These are phyloP conservation scores for Gallirallus australis DNA, from an alignment of 2,797 vertebrate genomes.

Conservation along the genomic window DNA sequence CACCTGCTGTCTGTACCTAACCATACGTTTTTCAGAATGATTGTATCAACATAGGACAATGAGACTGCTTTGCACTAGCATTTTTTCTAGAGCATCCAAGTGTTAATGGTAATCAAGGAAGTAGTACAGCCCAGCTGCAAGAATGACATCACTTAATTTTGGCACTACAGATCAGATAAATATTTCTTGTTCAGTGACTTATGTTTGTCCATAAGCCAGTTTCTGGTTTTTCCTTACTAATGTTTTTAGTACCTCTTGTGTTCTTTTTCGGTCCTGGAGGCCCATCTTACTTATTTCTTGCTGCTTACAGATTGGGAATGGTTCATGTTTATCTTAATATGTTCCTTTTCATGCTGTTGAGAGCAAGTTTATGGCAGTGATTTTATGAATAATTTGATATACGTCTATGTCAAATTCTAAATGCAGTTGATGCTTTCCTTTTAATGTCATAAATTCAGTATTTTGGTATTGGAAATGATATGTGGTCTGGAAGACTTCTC, in stretches of 20 bases:
- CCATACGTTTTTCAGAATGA: background rate
- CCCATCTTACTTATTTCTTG: background rate
- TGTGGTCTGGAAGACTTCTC: background rate
- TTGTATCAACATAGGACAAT: background rate
- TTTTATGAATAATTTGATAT: background rate
- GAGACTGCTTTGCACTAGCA: background rate
- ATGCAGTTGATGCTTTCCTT: background rate
- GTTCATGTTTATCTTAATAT: background rate
- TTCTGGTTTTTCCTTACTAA: background rate
- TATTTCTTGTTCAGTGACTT: background rate
- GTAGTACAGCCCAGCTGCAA: background rate
- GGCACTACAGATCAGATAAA: too few relatives aligned
- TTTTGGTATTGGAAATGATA: background rate
- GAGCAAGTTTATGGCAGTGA: background rate
- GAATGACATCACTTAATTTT: background rate
- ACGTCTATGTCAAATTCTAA: background rate
- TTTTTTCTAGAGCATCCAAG: background rate
- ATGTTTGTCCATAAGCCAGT: background rate
- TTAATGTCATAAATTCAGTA: background rate
- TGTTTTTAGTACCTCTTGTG: background rate
- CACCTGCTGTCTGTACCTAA: rapidly evolving
- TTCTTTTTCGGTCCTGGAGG: background rate
- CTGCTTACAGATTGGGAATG: background rate
- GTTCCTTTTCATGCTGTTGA: background rate
- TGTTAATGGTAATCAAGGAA: background rate